A percentile compares a stretch with the other conserved stretches of the same genome.
These are phyloP conservation scores for Drosophila paulistorum DNA, from an alignment of 1,140 invertebrate species.

Conservation along the genomic window DNA sequence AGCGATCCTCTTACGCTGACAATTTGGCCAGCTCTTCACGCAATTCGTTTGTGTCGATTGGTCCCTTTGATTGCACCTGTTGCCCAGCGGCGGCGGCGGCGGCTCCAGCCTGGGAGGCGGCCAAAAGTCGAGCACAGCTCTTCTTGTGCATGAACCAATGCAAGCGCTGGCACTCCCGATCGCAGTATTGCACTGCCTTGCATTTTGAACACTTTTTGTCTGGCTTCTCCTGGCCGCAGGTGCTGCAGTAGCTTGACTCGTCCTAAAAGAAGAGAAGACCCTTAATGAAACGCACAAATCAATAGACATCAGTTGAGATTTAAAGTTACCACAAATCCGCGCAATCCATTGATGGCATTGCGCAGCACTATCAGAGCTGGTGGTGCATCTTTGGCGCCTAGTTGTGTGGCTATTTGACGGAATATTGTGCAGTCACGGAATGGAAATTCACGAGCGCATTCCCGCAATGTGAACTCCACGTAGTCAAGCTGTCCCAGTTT, in stretches of 20 bases:
- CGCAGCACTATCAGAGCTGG: constrained; percentile 90
- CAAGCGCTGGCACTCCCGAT: constrained; percentile 95
- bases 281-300: not conserved
- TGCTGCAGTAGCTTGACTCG: constrained; percentile 89
- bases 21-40: constrained; percentile 71
- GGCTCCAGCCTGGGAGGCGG: constrained; percentile 39
- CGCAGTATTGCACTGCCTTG: constrained; percentile 96
- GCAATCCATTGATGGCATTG: constrained; percentile 94
- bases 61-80: constrained; percentile 38
- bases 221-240: constrained; percentile 95
- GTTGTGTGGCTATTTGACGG: constrained; percentile 90
- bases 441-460: constrained; percentile 94
- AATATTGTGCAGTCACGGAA: constrained; percentile 94
- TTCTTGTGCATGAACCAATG: constrained; percentile 99
- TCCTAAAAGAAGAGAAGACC: constrained; percentile 83
- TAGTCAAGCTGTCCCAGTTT: constrained; percentile 90
- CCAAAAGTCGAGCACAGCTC: constrained; percentile 86
- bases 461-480: constrained; percentile 92
- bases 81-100: constrained; percentile 7
- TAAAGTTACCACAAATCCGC: constrained; percentile 85
- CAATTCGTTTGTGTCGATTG: constrained; percentile 69
- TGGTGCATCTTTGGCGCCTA: constrained; percentile 88
- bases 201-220: constrained; percentile 97
- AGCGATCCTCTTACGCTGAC: constrained; percentile 45
- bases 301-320: not conserved